Evolutionary conservation across 2,888 invertebrate species (phyloP), one percentile per base, ranked within the genome.

Genomic region (Epinotia nisella): DNA sequence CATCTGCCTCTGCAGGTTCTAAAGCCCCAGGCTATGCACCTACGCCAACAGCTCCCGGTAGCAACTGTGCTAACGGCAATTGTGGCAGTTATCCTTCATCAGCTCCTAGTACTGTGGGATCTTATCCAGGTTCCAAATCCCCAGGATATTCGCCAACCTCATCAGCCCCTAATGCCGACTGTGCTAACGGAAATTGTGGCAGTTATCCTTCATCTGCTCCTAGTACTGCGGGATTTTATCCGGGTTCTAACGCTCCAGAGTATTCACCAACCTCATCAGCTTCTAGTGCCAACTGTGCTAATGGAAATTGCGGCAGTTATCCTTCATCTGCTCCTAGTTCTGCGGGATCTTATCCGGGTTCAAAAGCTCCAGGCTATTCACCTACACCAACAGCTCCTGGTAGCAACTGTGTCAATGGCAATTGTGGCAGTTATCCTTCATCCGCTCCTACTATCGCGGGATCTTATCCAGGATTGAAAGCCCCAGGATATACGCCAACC

Each of bases 211-310:
- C 60, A 15, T 19, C 59, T n/a, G 19, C 51, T 35, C 24, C 69
- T 13, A 45, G 24, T 24, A n/a, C 51, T 59, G 39, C 60, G 15
- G 35, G 59, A 51, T 51, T 29, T n/a, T 64, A 64, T 19, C 11
- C 53, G 19, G 35, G 51, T 53, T 64, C 53, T 11, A 51, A 41
- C 15, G 70, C 75, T n/a, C 80, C 83, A n/a, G 29, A 62, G 2
- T 87, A 88, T 67, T 81, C 82, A 7, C 62, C n/a, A 4, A 64
- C 65, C 11, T 15, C 55, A 24, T 55, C 60, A n/a, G 68, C 15
- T 15, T 67, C 73, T 11, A 19, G n/a, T 41, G 7, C 55, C 3
- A 53, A 74, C 51, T 76, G 76, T 60, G 65, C 64, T 13, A 66
- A 71, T 39, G 76, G 76, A 35, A 71, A 71, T 35, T 76, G 76